These are phyloP conservation scores for Corbicula japonica DNA, from an alignment of 2,888 invertebrate genomes.

Conservation along the genomic window DNA sequence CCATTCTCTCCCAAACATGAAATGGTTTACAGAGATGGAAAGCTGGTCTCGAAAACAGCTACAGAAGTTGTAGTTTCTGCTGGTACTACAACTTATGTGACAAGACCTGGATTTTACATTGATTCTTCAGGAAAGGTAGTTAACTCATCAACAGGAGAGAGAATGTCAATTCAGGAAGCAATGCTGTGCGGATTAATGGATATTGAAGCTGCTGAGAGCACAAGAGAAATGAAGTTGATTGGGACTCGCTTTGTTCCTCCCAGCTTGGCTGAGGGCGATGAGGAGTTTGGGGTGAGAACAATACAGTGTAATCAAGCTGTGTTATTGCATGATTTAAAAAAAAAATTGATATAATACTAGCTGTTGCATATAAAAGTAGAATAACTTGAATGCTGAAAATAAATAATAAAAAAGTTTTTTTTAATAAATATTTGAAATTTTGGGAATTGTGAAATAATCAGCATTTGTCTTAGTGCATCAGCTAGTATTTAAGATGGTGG, in stretches of 20 bases:
- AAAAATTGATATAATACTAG: no score
- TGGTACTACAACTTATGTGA: conserved; percentile 74
- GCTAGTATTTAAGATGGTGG: no score
- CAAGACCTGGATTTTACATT: conserved; percentile 78
- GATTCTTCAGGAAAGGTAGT: conserved; percentile 91
- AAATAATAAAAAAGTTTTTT: not conserved
- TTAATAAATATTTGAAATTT: not conserved
- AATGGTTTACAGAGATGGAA: conserved; percentile 68
- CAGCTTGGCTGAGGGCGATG: conserved; percentile 42
- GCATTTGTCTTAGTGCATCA: no score
- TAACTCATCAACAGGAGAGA: conserved; percentile 88
- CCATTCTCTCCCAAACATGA: conserved; percentile 74
- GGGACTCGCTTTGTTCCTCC: conserved; percentile 55
- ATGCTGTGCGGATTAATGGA: conserved; percentile 69
- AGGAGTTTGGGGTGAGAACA: conserved; percentile 60
- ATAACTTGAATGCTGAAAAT: not conserved
- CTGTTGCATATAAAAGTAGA: no score
- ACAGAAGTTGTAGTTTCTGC: conserved; percentile 75
- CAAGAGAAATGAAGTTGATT: conserved; percentile 52
- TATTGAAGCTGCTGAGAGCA: conserved; percentile 70
- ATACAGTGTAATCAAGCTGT: conserved; percentile 14
- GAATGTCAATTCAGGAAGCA: conserved; percentile 72
- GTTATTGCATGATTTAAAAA: no score
- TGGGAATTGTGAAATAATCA: no score
- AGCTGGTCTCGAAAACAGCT: conserved; percentile 74